Base-by-base conservation (phyloP, 2,113 vertebrate genomes). In the Notothenia coriiceps region DNA sequence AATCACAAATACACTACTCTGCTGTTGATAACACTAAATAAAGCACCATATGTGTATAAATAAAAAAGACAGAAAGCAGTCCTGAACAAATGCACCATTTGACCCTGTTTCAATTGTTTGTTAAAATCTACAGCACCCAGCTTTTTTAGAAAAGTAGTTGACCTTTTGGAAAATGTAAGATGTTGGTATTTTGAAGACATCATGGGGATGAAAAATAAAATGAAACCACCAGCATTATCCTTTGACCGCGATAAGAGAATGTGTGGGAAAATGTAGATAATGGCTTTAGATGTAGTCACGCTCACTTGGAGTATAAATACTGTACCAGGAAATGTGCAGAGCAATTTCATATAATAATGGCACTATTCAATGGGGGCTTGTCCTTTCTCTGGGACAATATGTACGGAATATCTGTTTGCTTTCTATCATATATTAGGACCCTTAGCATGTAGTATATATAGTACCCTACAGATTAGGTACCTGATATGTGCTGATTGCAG, bases 401-500 rank as follows among this genome's bases (percentile, higher is more conserved):
- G 12, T 18, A 3, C 12, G 12, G 3, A 14, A 2, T 4, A 64
- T 10, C 55, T 54, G 10, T 46, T 9, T 60, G 12, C n/a, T 11
- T 57, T 5, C 15, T 50, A 6, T 14, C 2, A n/a, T 44, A 5
- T 60, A 13, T 50, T 29, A 7, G 20, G 5, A 25, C 20, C 18
- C 15, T 2, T 44, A 14, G 33, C 22, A 66, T 50, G 15, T 6
- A 22, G 25, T 18, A 50, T 10, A 60, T 40, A 15, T 46, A 20
- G 40, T 12, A 49, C 10, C 29, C 29, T 65, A n/a, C 7, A 62
- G 17, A 25, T 22, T 62, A 18, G 63, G 22, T 86, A 89, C 89
- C 90, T 55, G 89, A 85, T 44, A 33, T 63, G 13, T 80, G 78
- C 25, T 84, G 92, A 71, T 77, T 77, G 85, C 81, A 88, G 49